phyloP scores from a whole-genome alignment of 2,797 vertebrate species.

The Parotocinclus haroldoi region DNA sequence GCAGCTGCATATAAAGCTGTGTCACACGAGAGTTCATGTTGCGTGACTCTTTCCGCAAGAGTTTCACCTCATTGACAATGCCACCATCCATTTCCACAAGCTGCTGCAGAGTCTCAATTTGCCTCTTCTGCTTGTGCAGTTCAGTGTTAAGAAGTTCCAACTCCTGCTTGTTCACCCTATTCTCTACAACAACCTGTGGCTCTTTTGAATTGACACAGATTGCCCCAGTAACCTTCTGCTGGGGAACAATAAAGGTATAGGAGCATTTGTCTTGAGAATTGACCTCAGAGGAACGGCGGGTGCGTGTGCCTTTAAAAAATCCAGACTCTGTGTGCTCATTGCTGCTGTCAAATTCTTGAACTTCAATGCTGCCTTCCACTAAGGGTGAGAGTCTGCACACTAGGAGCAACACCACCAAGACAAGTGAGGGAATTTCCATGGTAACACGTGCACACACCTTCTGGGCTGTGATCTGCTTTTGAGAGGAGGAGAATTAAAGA shows the following conservation, averaged over 20 bases:
- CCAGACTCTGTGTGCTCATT: constrained; percentile 75
- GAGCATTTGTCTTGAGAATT: constrained; percentile 85
- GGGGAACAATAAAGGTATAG: constrained; percentile 97
- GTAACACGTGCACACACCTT: constrained; percentile 45
- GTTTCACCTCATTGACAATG: constrained; percentile 95
- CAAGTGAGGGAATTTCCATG: constrained; percentile 66
- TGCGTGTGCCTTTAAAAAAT: constrained; percentile 83
- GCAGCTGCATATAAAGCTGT: constrained; percentile 97
- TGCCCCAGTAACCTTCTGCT: constrained; percentile 93
- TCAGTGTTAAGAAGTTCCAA: constrained; percentile 89
- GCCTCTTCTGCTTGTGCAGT: constrained; percentile 94
- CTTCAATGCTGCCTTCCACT: constrained; percentile 48
- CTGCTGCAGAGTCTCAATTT: constrained; percentile 94
- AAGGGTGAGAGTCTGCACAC: constrained; percentile 55
- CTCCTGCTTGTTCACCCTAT: constrained; percentile 91
- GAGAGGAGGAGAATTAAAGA: neutral
- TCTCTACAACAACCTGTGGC: constrained; percentile 85
- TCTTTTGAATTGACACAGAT: constrained; percentile 97
- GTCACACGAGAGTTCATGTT: constrained; percentile 99
- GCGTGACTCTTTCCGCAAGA: constrained; percentile 94
- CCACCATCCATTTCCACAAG: constrained; percentile 97
- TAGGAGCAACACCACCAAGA: constrained; percentile 66
- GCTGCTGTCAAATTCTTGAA: constrained; percentile 76
- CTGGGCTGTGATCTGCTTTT: neutral
- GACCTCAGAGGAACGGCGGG: constrained; percentile 69